These are phyloP conservation scores for Apteryx owenii DNA, from an alignment of 2,113 vertebrate species.

Conservation along the genomic window DNA sequence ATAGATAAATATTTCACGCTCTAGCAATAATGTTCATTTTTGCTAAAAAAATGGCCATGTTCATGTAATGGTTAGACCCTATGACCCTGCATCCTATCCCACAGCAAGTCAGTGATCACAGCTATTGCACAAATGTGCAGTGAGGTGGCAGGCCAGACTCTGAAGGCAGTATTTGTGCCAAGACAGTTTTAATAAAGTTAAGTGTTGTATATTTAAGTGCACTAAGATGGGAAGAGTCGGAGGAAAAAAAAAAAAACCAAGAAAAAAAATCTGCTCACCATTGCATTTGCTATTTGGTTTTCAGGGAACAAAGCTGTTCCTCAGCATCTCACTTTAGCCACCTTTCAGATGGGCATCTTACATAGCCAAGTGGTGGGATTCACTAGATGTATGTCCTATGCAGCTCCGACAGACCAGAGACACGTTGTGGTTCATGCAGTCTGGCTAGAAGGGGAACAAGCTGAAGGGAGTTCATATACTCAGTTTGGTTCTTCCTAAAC, in stretches of 20 bases:
- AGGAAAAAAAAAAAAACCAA: background rate
- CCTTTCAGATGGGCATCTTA: background rate
- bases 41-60: background rate
- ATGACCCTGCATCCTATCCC: background rate
- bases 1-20: background rate
- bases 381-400: background rate
- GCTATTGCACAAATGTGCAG: background rate
- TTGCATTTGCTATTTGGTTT: background rate
- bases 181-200: background rate
- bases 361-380: background rate
- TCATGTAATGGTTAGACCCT: background rate
- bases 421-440: background rate
- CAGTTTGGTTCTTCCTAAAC: background rate
- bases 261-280: background rate
- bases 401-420: background rate
- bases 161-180: background rate
- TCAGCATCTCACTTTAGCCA: fast-evolving
- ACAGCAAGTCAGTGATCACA: background rate
- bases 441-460: background rate
- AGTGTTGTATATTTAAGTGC: background rate
- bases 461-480: background rate
- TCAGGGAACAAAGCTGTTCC: background rate
- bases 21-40: background rate
- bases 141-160: background rate
- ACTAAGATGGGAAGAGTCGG: background rate